These are phyloP conservation scores for Pachyseris speciosa DNA, from an alignment of 64 coral and sea anemone species.

Conservation along the genomic window DNA sequence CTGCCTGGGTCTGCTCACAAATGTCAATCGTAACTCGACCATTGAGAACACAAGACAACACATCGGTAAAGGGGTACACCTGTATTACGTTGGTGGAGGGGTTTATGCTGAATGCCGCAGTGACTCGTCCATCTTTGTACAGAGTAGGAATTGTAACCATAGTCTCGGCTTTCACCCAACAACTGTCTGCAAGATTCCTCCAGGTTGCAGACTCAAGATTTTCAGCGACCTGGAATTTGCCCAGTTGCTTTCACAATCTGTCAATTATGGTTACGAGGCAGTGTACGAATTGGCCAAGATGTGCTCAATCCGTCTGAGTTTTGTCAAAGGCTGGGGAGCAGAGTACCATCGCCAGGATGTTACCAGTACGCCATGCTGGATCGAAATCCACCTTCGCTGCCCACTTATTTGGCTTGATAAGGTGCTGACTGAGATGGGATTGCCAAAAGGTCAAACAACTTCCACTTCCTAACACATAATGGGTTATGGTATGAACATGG, in stretches of 20 bases:
- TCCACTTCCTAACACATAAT: slow-evolving; percentile 78
- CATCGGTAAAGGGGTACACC: slow-evolving; percentile 97
- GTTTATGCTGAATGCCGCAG: slow-evolving; percentile 98
- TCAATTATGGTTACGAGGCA: slow-evolving; percentile 97
- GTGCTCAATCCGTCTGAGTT: slow-evolving; percentile 98
- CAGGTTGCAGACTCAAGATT: slow-evolving; percentile 94
- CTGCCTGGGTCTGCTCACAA: slow-evolving; percentile 92
- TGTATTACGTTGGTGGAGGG: slow-evolving; percentile 98
- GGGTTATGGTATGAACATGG: not conserved
- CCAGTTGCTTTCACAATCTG: slow-evolving; percentile 94
- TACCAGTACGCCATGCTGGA: slow-evolving; percentile 96
- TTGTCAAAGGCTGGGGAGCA: slow-evolving; percentile 99
- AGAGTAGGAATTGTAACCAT: slow-evolving; percentile 99
- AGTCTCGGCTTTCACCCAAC: slow-evolving; percentile 96
- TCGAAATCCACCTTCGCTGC: slow-evolving; percentile 97
- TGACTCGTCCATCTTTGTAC: slow-evolving; percentile 97
- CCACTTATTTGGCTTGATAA: slow-evolving; percentile 97
- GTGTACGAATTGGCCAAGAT: slow-evolving; percentile 99
- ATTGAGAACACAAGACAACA: slow-evolving; percentile 97
- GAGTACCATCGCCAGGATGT: slow-evolving; percentile 99
- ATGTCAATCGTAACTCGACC: slow-evolving; percentile 97
- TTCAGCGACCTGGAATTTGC: slow-evolving; percentile 99
- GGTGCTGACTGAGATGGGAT: slow-evolving; percentile 96
- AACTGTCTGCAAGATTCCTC: slow-evolving; percentile 98
- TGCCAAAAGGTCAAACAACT: slow-evolving; percentile 84